Conservation (phyloP, 1,140 invertebrate species). For the Atta texana region DNA sequence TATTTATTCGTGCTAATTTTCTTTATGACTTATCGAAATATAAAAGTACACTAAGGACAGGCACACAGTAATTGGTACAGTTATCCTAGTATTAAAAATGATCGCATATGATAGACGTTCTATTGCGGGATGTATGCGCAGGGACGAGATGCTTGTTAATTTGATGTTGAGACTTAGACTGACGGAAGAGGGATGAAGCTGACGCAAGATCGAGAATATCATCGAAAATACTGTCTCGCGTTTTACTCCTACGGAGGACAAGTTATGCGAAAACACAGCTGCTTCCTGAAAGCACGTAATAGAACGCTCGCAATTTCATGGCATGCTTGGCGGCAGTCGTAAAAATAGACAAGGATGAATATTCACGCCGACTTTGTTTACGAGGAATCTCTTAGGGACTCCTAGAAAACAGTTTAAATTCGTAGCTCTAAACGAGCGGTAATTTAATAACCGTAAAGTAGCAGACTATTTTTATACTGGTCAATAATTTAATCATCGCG, state of each 20-base stretch:
- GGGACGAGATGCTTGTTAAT: slow-evolving; percentile 7
- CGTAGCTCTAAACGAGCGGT: not conserved
- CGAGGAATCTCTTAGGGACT: slow-evolving; percentile 8
- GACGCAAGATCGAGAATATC: slow-evolving; percentile 72
- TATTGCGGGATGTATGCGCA: not conserved
- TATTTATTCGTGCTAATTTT: too few species aligned
- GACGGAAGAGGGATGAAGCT: slow-evolving; percentile 67
- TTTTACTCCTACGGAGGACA: slow-evolving; percentile 58
- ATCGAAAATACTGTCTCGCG: slow-evolving; percentile 50
- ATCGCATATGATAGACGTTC: not conserved
- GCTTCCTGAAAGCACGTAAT: slow-evolving; percentile 39
- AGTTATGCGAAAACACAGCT: slow-evolving; percentile 63
- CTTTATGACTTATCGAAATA: too few species aligned
- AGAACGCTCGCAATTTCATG: slow-evolving; percentile 27
- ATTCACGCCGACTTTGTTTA: slow-evolving; percentile 44
- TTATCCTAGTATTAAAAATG: not conserved
- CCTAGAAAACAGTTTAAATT: slow-evolving; percentile 33
- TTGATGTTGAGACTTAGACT: slow-evolving; percentile 56
- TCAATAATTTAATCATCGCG: slow-evolving; percentile 29
- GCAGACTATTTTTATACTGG: slow-evolving; percentile 19
- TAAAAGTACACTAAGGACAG: too few species aligned
- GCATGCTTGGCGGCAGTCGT: not conserved
- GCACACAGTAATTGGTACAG: too few species aligned
- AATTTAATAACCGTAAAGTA: slow-evolving; percentile 22
- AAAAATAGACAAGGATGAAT: slow-evolving; percentile 51